Evolutionary conservation across 30 jellyfish, hydroid and myxozoan species (phyloP), one percentile per base, ranked within the genome.

Genomic region (Aurelia sp.): DNA sequence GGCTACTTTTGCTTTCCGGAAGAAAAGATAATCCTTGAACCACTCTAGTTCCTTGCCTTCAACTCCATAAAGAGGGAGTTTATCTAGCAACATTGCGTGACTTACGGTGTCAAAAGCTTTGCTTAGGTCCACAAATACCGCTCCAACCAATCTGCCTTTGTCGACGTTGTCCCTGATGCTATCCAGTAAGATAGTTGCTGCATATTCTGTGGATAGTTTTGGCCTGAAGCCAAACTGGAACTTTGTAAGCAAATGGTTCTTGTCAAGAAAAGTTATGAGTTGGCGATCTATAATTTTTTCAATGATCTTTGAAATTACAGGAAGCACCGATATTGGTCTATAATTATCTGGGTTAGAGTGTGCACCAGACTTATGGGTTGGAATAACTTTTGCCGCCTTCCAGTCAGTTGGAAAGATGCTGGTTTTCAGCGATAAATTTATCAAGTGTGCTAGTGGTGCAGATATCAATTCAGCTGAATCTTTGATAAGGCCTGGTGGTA

Each of bases 201-300:
- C 81, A 21, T 12, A 74, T 74, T 74, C 16, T 47, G 74, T 74
- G 85, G 76, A 74, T 74, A 52, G 77, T 23, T 20, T 53, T 52
- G 81, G 87, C 73, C 87, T 55, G 87, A 76, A 60, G 81, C 87
- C 62, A 53, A 76, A 76, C 78, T 76, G 50, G 85, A 47, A 52
- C 85, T 74, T 74, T 74, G 52, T 74, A 74, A n/a, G 85, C 85
- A 74, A 52, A 23, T 37, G 85, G 85, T 52, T 40, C 75, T 52
- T 40, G 85, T 52, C 51, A 41, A 27, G 33, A 27, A 27, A 27
- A 27, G 33, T 27, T 27, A 27, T 27, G 33, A 27, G 33, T 27
- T 27, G 33, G 33, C 33, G 33, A 27, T 27, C 2, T 27, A 27
- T 27, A 27, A 27, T 27, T 27, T 27, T 27, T 27, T 27, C 33